Percentiles rank a stretch among this genome's conserved stretches.
These are phyloP conservation scores for Zaprionus capensis DNA, from an alignment of 1,140 invertebrate species.

Conservation along the genomic window DNA sequence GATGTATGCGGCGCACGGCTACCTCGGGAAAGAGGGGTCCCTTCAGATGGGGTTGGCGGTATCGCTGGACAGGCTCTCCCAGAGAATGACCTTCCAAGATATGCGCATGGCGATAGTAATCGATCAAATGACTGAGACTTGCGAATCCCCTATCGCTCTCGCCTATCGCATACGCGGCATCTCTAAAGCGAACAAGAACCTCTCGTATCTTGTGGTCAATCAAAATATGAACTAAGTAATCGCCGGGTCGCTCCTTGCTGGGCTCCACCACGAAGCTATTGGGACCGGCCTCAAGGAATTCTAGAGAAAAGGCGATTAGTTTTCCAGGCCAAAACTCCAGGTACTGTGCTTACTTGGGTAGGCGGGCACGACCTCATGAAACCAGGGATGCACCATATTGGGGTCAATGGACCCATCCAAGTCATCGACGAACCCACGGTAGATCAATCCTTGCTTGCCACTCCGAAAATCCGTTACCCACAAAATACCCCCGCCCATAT, in stretches of 20 bases:
- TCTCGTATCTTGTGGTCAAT: background rate
- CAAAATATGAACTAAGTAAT: background rate
- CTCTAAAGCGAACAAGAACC: background rate
- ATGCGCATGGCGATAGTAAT: background rate
- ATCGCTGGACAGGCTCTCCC: background rate
- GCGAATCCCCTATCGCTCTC: background rate
- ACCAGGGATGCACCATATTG: background rate
- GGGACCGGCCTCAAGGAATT: background rate
- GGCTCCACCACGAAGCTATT: background rate
- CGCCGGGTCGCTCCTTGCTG: background rate
- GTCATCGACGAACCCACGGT: background rate
- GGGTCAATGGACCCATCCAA: background rate
- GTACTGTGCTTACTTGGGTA: background rate
- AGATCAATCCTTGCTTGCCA: background rate
- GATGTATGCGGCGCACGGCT: too few species aligned
- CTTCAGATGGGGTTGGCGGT: background rate
- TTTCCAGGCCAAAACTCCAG: background rate
- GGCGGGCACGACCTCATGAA: background rate
- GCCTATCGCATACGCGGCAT: background rate
- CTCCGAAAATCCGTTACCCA: background rate
- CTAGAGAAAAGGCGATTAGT: background rate
- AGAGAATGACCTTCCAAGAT: background rate
- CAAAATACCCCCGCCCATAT: background rate
- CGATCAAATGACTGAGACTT: background rate
- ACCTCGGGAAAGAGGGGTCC: too few species aligned